These are phyloP conservation scores for Scaptomyza flava DNA, from an alignment of 2,888 invertebrate species.

Conservation along the genomic window DNA sequence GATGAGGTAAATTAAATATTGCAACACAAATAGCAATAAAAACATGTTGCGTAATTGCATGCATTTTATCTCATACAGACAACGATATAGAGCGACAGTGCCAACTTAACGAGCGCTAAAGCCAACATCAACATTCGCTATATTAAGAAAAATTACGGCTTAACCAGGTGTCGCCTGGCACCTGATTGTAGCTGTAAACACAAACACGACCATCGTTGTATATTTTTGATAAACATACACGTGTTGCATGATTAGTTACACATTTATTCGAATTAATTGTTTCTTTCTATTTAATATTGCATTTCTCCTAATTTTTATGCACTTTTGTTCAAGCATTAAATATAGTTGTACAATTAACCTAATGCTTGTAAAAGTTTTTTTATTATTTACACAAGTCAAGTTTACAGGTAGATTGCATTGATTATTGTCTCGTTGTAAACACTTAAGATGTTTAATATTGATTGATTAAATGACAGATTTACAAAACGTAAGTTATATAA, in stretches of 20 bases:
- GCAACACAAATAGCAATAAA: slow-evolving; percentile 69
- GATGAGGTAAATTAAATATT: slow-evolving; percentile 75
- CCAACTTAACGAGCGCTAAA: slow-evolving; percentile 5
- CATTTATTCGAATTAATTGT: not conserved
- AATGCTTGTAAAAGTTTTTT: no score
- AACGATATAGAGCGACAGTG: not conserved
- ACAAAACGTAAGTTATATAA: no score
- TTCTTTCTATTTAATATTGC: no score
- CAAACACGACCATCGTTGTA: slow-evolving; percentile 11
- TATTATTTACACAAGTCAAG: no score
- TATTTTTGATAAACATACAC: slow-evolving; percentile 26
- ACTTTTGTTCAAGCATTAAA: no score
- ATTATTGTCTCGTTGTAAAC: no score
- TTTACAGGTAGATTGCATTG: no score
- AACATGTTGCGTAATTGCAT: slow-evolving; percentile 55
- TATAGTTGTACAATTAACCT: no score
- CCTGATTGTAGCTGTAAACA: not conserved
- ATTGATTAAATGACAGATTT: no score
- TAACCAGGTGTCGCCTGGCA: slow-evolving; percentile 14
- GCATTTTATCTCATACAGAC: slow-evolving; percentile 43
- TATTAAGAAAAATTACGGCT: slow-evolving; percentile 39
- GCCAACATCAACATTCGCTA: slow-evolving; percentile 26
- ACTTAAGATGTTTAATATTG: no score
- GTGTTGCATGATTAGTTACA: slow-evolving; percentile 57
- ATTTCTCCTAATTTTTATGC: no score